Evolutionary conservation across 1,140 invertebrate species (phyloP).

Genomic region (Drosophila repleta): DNA sequence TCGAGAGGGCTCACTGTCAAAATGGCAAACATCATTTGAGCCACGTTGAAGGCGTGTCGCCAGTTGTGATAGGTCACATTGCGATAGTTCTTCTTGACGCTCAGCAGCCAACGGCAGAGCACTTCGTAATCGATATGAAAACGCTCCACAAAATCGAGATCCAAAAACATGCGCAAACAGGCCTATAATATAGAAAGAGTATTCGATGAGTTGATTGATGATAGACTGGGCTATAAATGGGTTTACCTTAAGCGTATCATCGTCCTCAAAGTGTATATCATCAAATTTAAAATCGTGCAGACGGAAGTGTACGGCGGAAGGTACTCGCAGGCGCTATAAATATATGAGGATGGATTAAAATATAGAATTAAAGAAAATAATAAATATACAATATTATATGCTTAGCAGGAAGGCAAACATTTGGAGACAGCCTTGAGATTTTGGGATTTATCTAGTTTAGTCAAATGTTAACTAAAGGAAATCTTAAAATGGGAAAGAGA

Average conservation of each 20-base stretch:
- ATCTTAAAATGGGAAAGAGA: too few relatives aligned
- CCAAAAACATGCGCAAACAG: constrained; percentile 95
- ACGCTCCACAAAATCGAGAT: constrained; percentile 94
- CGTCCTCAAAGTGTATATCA: constrained; percentile 93
- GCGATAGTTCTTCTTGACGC: constrained; percentile 98
- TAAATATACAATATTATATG: too few relatives aligned
- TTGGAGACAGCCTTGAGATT: too few relatives aligned
- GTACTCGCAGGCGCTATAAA: constrained; percentile 85
- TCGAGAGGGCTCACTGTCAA: constrained; percentile 89
- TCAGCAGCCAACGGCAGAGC: constrained; percentile 94
- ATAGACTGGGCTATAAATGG: neutral
- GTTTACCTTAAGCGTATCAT: constrained; percentile 91
- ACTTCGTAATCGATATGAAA: constrained; percentile 96
- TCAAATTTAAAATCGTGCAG: constrained; percentile 95
- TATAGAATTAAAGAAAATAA: too few relatives aligned
- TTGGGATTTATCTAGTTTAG: too few relatives aligned
- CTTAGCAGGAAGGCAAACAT: too few relatives aligned
- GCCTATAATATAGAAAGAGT: constrained; percentile 85
- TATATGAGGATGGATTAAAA: too few relatives aligned
- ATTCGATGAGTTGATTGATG: neutral
- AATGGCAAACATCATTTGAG: constrained; percentile 98
- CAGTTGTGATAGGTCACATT: constrained; percentile 99
- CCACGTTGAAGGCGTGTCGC: constrained; percentile 98
- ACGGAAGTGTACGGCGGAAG: constrained; percentile 92
- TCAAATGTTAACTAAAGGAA: too few relatives aligned